These are phyloP conservation scores for Macropus fuliginosus DNA, from an alignment of 2,797 vertebrate species.

Conservation along the genomic window DNA sequence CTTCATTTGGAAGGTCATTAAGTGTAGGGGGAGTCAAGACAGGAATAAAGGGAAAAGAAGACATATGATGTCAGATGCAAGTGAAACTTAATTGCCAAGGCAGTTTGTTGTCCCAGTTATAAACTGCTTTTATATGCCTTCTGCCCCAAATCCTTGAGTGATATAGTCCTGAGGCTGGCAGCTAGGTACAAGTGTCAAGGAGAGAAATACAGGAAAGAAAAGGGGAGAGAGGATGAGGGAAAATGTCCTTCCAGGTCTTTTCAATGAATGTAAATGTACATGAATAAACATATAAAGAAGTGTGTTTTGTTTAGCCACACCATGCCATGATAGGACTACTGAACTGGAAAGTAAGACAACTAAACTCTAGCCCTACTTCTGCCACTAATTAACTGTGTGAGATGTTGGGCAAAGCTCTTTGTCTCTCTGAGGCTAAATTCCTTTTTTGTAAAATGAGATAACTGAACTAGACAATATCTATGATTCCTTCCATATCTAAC, in stretches of 20 bases:
- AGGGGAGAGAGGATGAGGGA: too few species aligned
- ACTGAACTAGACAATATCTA: background rate
- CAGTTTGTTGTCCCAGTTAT: background rate
- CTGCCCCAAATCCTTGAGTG: background rate
- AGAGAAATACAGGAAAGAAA: background rate
- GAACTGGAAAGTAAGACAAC: background rate
- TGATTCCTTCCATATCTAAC: background rate
- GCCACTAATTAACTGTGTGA: rapidly evolving
- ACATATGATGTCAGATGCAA: background rate
- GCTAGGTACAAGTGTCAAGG: background rate
- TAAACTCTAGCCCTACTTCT: background rate
- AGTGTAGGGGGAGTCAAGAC: background rate
- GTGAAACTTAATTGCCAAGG: background rate
- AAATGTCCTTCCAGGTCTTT: background rate
- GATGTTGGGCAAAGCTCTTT: background rate
- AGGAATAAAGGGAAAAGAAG: background rate
- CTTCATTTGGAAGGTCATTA: background rate
- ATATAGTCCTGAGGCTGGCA: background rate
- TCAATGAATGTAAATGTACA: background rate
- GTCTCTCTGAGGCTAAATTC: background rate
- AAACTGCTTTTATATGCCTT: background rate
- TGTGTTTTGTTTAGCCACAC: background rate
- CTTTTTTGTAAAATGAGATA: background rate
- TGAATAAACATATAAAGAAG: background rate
- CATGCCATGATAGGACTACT: background rate